Evolutionary conservation across 2,888 invertebrate species (phyloP).

Genomic region (Malacosoma neustria): DNA sequence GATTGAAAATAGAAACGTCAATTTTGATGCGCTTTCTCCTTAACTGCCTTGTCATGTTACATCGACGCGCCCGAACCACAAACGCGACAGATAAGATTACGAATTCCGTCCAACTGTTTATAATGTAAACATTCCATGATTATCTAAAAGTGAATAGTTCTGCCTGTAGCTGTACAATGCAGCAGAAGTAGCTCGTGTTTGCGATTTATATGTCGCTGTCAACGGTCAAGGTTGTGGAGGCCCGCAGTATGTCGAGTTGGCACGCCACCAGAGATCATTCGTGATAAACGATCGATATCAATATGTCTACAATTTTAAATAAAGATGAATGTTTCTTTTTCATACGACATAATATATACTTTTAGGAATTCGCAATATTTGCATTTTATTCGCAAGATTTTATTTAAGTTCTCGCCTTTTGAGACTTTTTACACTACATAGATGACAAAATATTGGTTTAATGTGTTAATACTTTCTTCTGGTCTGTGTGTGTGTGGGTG

Average conservation of each 20-base stretch:
- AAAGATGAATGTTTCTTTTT: neutral
- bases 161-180: too few species aligned
- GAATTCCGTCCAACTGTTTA: neutral
- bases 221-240: conserved; percentile 63
- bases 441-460: too few species aligned
- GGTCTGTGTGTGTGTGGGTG: too few species aligned
- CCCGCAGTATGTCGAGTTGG: conserved; percentile 57
- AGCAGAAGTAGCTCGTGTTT: conserved; percentile 24
- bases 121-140: neutral
- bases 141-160: too few species aligned
- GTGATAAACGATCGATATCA: conserved; percentile 15
- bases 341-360: too few species aligned
- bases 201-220: conserved; percentile 37
- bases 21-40: neutral
- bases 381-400: too few species aligned
- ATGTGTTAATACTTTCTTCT: too few species aligned
- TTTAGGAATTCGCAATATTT: too few species aligned
- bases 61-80: neutral
- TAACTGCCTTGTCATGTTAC: neutral
- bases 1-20: neutral
- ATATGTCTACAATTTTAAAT: conserved; percentile 7
- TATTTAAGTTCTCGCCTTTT: too few species aligned
- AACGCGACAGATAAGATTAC: neutral
- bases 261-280: conserved; percentile 40
- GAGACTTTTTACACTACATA: too few species aligned